Evolutionary conservation across 2,888 invertebrate genomes (phyloP), one percentile per base, ranked within the genome.

Genomic region (Dolichopus griseipennis): DNA sequence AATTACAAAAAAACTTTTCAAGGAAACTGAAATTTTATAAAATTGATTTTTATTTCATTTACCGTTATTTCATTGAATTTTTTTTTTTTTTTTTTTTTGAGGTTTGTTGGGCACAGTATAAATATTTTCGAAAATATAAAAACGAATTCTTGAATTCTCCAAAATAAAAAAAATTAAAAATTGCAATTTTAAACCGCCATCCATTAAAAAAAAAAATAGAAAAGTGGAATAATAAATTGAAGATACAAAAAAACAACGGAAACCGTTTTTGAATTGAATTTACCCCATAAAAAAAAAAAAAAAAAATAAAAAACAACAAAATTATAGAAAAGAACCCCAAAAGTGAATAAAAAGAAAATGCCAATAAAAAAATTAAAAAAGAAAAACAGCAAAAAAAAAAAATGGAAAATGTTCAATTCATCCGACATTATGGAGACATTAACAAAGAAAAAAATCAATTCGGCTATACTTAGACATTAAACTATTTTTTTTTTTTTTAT

Each of bases 271-370:
- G 63, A 66, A 66, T 64, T 61, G 9, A 64, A 12, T 64, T 41
- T 27, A 64, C 64, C n/a, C n/a, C n/a, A n/a, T 5, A 27, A 27
- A 27, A 33, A 62, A 63, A 20, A 20, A n/a, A 18, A 64, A 64
- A 66, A 1, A 18, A 20, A 61, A n/a, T 66, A 66, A 65, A 22
- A 65, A 65, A n/a, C 21, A 41, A 21, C n/a, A 64, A 52, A 61
- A n/a, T n/a, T n/a, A n/a, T 20, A 67, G 41, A 52, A 67, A 41
- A 68, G 43, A 68, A 66, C 61, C 62, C 65, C 68, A 21, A 20
- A 33, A 65, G 69, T 64, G 62, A 33, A 33, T 61, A 33, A 41
- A 64, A 22, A 61, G 61, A 65, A 64, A 72, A 34, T n/a, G n/a
- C n/a, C n/a, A n/a, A n/a, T n/a, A 67, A 15, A 34, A n/a, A 67